Evolutionary conservation across 2,888 invertebrate species (phyloP).

Genomic region (Lasioglossum lativentre): DNA sequence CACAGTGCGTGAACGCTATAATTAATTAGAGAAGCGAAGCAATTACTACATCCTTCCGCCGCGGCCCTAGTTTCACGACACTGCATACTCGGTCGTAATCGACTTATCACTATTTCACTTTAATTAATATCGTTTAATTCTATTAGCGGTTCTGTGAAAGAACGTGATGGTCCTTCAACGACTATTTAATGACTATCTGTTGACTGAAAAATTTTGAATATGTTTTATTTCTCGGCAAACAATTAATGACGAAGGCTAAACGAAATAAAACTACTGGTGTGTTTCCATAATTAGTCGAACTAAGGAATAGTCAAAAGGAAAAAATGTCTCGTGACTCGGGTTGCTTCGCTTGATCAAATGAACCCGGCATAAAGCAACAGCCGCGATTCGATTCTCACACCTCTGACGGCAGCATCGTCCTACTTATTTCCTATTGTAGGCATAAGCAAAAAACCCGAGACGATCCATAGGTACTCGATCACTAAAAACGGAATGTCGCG

Average conservation of each 20-base stretch:
- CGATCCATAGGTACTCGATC: neutral
- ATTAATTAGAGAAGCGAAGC: slow-evolving; percentile 69
- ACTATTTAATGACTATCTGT: neutral
- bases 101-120: slow-evolving; percentile 39
- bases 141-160: neutral
- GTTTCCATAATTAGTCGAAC: neutral
- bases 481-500: slow-evolving; percentile 1
- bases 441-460: slow-evolving; percentile 4
- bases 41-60: slow-evolving; percentile 58
- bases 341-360: neutral
- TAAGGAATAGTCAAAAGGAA: neutral
- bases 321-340: neutral
- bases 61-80: slow-evolving; percentile 45
- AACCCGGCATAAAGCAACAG: neutral
- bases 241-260: too few relatives aligned
- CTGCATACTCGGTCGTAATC: slow-evolving; percentile 51
- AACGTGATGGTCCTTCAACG: neutral
- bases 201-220: neutral
- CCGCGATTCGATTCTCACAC: neutral
- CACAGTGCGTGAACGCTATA: slow-evolving; percentile 57
- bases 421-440: slow-evolving; percentile 10
- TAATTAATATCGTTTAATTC: slow-evolving; percentile 45
- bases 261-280: too few relatives aligned
- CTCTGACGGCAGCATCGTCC: neutral
- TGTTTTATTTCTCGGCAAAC: too few relatives aligned